Percentiles rank a stretch among this genome's conserved stretches.
Evolutionary conservation across 2,797 vertebrate genomes (phyloP).

Genomic region (Pangasius djambal): DNA sequence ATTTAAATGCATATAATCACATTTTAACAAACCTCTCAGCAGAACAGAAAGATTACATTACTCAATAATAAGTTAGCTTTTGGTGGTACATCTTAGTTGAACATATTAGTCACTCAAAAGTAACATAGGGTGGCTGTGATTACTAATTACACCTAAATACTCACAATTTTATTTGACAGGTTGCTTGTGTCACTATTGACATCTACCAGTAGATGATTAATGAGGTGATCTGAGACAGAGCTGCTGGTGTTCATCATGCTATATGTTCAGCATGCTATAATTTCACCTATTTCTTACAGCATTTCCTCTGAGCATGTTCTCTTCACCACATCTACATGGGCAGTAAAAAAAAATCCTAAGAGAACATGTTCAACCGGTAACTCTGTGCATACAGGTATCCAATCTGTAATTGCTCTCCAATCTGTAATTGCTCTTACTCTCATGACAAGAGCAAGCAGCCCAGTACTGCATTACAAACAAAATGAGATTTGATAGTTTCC

Average conservation of each 20-base stretch:
- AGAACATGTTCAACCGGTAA: conserved; percentile 12
- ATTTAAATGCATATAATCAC: conserved; percentile 41
- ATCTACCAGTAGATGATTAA: conserved; percentile 14
- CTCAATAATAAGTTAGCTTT: conserved; percentile 18
- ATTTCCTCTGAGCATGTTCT: neutral
- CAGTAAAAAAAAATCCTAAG: neutral
- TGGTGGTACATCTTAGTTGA: neutral
- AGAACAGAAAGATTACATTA: conserved; percentile 34
- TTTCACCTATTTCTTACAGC: neutral
- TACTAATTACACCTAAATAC: conserved; percentile 19
- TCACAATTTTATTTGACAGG: conserved; percentile 17
- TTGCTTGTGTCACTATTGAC: conserved; percentile 30
- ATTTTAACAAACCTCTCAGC: conserved; percentile 41
- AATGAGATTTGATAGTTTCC: conserved; percentile 3
- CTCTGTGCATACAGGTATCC: conserved; percentile 1
- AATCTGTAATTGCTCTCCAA: conserved; percentile 3
- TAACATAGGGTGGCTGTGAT: neutral
- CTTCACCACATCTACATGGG: conserved; percentile 11
- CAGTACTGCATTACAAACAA: conserved; percentile 32
- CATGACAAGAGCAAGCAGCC: conserved; percentile 1
- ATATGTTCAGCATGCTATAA: neutral
- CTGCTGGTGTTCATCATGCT: neutral
- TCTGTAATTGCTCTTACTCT: neutral
- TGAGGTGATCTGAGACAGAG: conserved; percentile 27
- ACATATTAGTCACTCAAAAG: neutral